Evolutionary conservation across 1,140 invertebrate genomes (phyloP).

Genomic region (Diorhabda sublineata): DNA sequence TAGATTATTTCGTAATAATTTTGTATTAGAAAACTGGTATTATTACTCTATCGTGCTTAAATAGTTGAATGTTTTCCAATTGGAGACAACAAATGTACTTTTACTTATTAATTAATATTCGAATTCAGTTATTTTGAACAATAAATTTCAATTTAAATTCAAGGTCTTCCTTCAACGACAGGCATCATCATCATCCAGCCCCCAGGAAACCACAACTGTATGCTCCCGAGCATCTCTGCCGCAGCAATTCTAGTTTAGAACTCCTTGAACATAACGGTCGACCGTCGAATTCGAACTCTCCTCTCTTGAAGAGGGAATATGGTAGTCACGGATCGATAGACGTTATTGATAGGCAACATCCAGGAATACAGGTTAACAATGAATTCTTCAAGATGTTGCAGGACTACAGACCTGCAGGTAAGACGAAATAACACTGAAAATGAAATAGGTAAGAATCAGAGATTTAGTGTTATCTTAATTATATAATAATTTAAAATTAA

Average conservation of each 20-base stretch:
- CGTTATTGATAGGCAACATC: constrained; percentile 47
- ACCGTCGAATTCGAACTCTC: constrained; percentile 39
- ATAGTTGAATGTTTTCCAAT: too few species aligned
- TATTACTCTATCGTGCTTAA: too few species aligned
- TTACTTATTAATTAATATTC: too few species aligned
- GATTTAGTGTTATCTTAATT: too few species aligned
- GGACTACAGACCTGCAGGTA: constrained; percentile 58
- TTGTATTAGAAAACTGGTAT: too few species aligned
- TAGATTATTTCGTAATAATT: too few species aligned
- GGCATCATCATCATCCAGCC: constrained; percentile 35
- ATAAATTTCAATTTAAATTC: too few species aligned
- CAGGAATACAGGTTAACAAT: constrained; percentile 22
- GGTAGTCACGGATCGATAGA: constrained; percentile 59
- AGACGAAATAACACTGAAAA: neutral
- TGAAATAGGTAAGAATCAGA: too few species aligned
- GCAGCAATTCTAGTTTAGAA: constrained; percentile 60
- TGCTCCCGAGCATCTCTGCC: constrained; percentile 43
- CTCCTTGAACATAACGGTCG: constrained; percentile 46
- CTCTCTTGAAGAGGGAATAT: constrained; percentile 55
- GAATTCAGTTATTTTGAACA: too few species aligned
- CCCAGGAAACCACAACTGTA: constrained; percentile 14
- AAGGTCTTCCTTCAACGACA: constrained; percentile 43
- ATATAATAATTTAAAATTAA: too few species aligned
- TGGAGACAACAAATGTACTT: too few species aligned
- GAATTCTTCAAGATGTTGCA: constrained; percentile 76